Conservation (phyloP, 2,888 invertebrate species). For the Corythucha ciliata region DNA sequence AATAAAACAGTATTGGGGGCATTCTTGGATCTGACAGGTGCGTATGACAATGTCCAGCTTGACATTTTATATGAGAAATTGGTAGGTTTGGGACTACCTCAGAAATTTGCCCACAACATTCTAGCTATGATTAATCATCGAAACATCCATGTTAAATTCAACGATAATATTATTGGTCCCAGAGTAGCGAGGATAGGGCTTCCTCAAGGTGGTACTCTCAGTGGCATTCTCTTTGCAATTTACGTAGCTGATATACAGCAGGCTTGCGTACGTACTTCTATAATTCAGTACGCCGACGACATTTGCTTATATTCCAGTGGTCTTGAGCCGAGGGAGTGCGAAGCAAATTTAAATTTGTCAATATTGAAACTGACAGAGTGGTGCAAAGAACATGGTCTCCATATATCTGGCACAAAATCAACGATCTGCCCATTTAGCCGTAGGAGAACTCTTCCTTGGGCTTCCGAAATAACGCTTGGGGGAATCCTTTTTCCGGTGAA, state of each 20-base stretch:
- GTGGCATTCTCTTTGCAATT: background rate
- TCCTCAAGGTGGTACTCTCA: conserved; percentile 3
- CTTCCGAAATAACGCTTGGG: too few species aligned
- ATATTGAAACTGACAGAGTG: too few species aligned
- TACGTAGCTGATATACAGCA: background rate
- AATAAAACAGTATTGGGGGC: background rate
- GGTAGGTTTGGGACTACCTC: conserved; percentile 4
- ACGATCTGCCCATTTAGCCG: too few species aligned
- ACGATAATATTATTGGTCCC: background rate
- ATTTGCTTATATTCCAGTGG: conserved; percentile 1
- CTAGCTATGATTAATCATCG: background rate
- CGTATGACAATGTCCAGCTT: background rate
- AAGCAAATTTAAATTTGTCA: too few species aligned
- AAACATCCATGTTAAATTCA: background rate
- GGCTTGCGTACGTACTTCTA: background rate
- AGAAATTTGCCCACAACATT: background rate
- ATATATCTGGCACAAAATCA: too few species aligned
- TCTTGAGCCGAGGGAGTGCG: too few species aligned
- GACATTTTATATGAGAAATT: too few species aligned
- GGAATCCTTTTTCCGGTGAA: too few species aligned
- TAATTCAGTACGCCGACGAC: conserved; percentile 7
- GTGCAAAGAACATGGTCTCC: too few species aligned
- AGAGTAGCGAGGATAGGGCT: background rate
- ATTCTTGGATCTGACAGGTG: conserved; percentile 1
- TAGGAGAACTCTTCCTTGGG: too few species aligned